Conservation (phyloP, 2,113 vertebrate species). For the Prunella fulvescens region DNA sequence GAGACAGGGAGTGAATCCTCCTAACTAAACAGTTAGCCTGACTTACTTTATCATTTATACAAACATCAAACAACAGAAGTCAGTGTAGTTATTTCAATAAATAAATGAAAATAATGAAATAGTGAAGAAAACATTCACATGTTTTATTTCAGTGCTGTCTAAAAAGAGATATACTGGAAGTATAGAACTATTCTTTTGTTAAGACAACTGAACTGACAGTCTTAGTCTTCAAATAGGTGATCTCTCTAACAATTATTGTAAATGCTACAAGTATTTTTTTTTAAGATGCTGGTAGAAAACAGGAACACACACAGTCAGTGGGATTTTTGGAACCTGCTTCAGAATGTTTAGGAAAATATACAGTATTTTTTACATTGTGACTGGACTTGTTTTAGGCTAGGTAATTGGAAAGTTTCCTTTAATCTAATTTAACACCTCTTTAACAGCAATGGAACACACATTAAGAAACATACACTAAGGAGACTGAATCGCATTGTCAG, state of each 20-base stretch:
- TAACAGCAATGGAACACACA: not conserved
- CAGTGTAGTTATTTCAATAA: not conserved
- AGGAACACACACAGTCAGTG: not conserved
- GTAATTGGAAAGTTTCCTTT: not conserved
- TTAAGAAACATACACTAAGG: not conserved
- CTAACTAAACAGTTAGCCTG: not conserved
- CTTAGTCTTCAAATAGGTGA: not conserved
- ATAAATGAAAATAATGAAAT: not conserved
- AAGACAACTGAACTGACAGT: not conserved
- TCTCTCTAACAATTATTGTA: not conserved
- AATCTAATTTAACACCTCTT: not conserved
- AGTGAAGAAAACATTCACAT: not conserved
- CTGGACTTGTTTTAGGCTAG: not conserved
- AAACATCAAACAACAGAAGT: not conserved
- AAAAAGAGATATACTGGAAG: not conserved
- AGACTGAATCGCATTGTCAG: not conserved
- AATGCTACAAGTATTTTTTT: not conserved
- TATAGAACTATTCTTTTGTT: not conserved
- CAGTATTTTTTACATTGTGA: not conserved
- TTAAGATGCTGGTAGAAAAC: not conserved
- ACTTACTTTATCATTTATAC: not conserved
- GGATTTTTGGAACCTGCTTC: not conserved
- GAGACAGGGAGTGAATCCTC: not conserved
- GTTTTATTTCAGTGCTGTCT: not conserved
- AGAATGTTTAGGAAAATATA: not conserved